These are phyloP conservation scores for Brachyrhaphis roseni DNA, from an alignment of 2,797 vertebrate genomes.

Conservation along the genomic window DNA sequence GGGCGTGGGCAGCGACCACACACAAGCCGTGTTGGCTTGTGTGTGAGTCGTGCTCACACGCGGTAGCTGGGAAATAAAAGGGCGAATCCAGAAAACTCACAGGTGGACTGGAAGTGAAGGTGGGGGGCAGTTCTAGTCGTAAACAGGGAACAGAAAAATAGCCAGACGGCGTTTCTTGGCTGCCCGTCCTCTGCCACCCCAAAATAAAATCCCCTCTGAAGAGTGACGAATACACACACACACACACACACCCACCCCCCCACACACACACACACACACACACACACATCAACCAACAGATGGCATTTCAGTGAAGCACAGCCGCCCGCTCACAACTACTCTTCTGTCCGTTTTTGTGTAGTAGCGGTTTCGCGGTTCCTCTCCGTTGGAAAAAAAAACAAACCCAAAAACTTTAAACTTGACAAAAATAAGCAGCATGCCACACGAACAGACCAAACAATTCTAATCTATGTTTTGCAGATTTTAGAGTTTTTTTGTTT, in stretches of 20 bases:
- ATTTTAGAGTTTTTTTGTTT: slow-evolving; percentile 13
- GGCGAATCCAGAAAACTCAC: background rate
- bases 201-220: slow-evolving; percentile 69
- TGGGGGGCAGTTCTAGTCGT: slow-evolving; percentile 47
- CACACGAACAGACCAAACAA: slow-evolving; percentile 70
- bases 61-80: slow-evolving; percentile 35
- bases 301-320: slow-evolving; percentile 53
- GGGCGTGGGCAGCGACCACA: background rate
- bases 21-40: too few relatives aligned
- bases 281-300: slow-evolving; percentile 36
- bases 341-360: slow-evolving; percentile 24
- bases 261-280: slow-evolving; percentile 11
- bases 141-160: slow-evolving; percentile 63
- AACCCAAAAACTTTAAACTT: slow-evolving; percentile 1
- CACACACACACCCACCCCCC: too few relatives aligned
- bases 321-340: slow-evolving; percentile 51
- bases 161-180: slow-evolving; percentile 42
- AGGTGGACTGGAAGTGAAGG: background rate
- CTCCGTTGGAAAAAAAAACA: slow-evolving; percentile 22
- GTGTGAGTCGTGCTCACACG: slow-evolving; percentile 35
- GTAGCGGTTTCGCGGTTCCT: slow-evolving; percentile 44
- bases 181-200: slow-evolving; percentile 50
- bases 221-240: slow-evolving; percentile 64
- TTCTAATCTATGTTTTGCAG: slow-evolving; percentile 41
- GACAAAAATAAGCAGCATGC: slow-evolving; percentile 68